These are phyloP conservation scores for Tipula confusa DNA, from an alignment of 2,888 invertebrate genomes.

Conservation along the genomic window DNA sequence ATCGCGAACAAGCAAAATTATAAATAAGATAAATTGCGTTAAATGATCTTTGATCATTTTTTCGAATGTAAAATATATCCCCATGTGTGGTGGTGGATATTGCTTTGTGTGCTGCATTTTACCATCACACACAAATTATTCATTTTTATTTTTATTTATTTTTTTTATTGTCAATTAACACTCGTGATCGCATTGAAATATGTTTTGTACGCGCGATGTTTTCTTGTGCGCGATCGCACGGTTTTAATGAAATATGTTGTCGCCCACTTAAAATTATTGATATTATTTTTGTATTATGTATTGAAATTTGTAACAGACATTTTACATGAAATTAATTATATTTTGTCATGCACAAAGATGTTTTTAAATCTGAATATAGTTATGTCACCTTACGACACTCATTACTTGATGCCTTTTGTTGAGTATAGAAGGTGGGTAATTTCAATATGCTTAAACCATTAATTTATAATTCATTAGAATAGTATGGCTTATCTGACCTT, in stretches of 20 bases:
- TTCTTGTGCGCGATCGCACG: background rate
- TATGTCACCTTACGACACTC: no score
- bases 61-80: background rate
- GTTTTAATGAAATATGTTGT: background rate
- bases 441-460: no score
- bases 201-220: background rate
- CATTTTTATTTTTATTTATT: background rate
- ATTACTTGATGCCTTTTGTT: no score
- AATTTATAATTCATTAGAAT: no score
- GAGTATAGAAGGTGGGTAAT: no score
- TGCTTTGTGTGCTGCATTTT: background rate
- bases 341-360: constrained; percentile 8
- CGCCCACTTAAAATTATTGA: background rate
- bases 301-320: background rate
- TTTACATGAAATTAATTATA: background rate
- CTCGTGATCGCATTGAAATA: background rate
- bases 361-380: no score
- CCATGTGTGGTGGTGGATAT: background rate
- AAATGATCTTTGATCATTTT: constrained; percentile 20
- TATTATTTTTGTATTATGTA: background rate
- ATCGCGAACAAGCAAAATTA: background rate
- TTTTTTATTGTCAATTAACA: constrained; percentile 4
- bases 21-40: constrained; percentile 8
- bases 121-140: background rate
- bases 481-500: no score